Percentiles rank a stretch among this genome's conserved stretches.
phyloP scores from a whole-genome alignment of 2,797 vertebrate genomes.

The Netta rufina region DNA sequence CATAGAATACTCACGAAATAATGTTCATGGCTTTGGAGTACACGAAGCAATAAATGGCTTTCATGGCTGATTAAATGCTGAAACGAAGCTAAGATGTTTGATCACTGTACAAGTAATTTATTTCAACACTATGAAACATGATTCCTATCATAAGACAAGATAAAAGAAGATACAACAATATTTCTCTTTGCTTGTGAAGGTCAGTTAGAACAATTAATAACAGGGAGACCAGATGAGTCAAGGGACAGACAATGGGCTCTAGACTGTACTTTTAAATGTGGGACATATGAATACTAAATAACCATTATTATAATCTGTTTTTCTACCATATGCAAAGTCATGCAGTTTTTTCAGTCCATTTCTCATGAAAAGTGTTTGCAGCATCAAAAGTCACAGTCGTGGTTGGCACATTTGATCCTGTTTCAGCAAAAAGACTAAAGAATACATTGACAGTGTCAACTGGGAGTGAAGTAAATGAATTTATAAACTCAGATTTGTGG shows the following conservation, averaged over 20 bases:
- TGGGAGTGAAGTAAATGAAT: conserved; percentile 38
- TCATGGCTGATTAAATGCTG: conserved; percentile 71
- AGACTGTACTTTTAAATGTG: conserved; percentile 34
- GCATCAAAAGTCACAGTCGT: not conserved
- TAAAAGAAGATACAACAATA: conserved; percentile 66
- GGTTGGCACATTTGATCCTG: conserved; percentile 37
- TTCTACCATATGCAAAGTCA: conserved; percentile 39
- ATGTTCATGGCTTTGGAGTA: conserved; percentile 67
- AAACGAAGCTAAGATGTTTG: conserved; percentile 68
- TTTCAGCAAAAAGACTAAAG: conserved; percentile 58
- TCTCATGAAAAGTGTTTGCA: not conserved
- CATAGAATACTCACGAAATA: conserved; percentile 53
- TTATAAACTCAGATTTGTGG: conserved; percentile 57
- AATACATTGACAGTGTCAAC: conserved; percentile 53
- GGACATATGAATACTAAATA: conserved; percentile 20
- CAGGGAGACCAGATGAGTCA: conserved; percentile 22
- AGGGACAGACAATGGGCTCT: conserved; percentile 18
- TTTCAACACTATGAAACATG: conserved; percentile 69
- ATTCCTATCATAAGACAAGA: conserved; percentile 70
- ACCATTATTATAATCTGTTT: conserved; percentile 17
- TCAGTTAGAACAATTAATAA: conserved; percentile 58
- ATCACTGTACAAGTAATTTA: conserved; percentile 71
- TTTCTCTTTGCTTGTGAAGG: conserved; percentile 57
- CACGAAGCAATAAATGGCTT: conserved; percentile 64
- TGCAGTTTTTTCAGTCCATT: conserved; percentile 14